A percentile compares a stretch with the other conserved stretches of the same genome.
These are phyloP conservation scores for Amaurobius ferox DNA, from an alignment of 2,888 invertebrate species.

Conservation along the genomic window DNA sequence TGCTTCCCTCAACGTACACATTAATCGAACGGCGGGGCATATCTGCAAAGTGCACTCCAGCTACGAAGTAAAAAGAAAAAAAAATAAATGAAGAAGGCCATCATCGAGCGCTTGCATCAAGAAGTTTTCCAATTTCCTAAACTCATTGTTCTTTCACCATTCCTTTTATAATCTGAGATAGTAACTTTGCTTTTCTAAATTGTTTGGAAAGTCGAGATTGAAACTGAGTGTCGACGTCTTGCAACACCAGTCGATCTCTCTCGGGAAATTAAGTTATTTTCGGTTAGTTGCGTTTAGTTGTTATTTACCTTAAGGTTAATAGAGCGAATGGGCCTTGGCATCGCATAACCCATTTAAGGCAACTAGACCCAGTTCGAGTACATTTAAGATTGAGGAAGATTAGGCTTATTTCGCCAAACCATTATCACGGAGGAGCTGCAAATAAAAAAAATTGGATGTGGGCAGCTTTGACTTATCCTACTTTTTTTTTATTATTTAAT, in stretches of 20 bases:
- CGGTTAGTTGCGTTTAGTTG: slow-evolving; percentile 4
- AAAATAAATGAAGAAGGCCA: neutral
- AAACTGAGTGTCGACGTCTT: neutral
- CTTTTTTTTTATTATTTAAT: too few relatives aligned
- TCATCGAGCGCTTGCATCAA: neutral
- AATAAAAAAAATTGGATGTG: too few relatives aligned
- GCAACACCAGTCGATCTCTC: slow-evolving; percentile 1
- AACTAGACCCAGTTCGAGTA: neutral
- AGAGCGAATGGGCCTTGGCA: slow-evolving; percentile 19
- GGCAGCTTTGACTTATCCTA: too few relatives aligned
- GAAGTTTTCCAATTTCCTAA: neutral
- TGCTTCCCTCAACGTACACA: too few relatives aligned
- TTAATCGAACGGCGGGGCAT: too few relatives aligned
- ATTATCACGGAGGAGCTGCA: too few relatives aligned
- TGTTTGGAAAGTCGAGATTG: neutral
- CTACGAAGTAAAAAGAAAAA: neutral
- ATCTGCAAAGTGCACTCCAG: too few relatives aligned
- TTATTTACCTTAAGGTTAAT: slow-evolving; percentile 20
- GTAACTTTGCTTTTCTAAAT: neutral
- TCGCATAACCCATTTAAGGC: neutral
- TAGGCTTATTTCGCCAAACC: neutral
- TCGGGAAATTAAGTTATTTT: slow-evolving; percentile 19
- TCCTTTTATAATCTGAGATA: slow-evolving; percentile 7
- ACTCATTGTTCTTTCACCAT: slow-evolving; percentile 16
- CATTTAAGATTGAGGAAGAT: neutral